A percentile compares a stretch with the other conserved stretches of the same genome.
These are phyloP conservation scores for Halisarca cf. caerulea DNA, from an alignment of 37 sponge, comb jelly and placozoan species.

Conservation along the genomic window DNA sequence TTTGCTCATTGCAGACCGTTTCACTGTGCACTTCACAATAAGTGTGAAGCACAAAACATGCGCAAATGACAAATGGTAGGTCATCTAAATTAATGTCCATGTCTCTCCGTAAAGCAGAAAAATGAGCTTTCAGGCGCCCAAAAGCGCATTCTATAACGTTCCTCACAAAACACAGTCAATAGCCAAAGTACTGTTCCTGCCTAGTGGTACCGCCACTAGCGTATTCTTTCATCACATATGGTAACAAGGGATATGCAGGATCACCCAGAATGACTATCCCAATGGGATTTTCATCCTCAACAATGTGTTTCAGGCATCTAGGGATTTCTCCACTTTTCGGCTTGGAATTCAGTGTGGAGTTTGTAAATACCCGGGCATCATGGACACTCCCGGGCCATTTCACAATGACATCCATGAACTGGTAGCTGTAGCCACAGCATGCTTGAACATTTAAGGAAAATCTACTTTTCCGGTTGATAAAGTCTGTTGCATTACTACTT, in stretches of 20 bases:
- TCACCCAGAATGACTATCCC: slow-evolving; percentile 27
- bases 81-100: slow-evolving; percentile 42
- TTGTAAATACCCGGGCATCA: slow-evolving; percentile 38
- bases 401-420: slow-evolving; percentile 35
- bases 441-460: slow-evolving; percentile 37
- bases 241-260: slow-evolving; percentile 36
- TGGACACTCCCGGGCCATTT: slow-evolving; percentile 42
- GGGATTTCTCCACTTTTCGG: slow-evolving; percentile 3
- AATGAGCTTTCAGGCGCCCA: slow-evolving; percentile 16
- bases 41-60: slow-evolving; percentile 36
- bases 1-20: background rate
- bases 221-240: slow-evolving; percentile 39
- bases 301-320: background rate
- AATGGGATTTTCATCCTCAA: slow-evolving; percentile 28
- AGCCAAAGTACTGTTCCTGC: slow-evolving; percentile 35
- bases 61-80: slow-evolving; percentile 23
- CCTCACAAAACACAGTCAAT: background rate
- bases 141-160: slow-evolving; percentile 32
- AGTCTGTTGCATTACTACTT: slow-evolving; percentile 7
- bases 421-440: slow-evolving; percentile 14
- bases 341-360: background rate
- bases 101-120: background rate
- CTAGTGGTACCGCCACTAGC: slow-evolving; percentile 14
- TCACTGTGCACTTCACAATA: slow-evolving; percentile 24
- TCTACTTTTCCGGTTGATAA: slow-evolving; percentile 11